Evolutionary conservation across 2,797 vertebrate genomes (phyloP), one percentile per base, ranked within the genome.

Genomic region (Numenius phaeopus): DNA sequence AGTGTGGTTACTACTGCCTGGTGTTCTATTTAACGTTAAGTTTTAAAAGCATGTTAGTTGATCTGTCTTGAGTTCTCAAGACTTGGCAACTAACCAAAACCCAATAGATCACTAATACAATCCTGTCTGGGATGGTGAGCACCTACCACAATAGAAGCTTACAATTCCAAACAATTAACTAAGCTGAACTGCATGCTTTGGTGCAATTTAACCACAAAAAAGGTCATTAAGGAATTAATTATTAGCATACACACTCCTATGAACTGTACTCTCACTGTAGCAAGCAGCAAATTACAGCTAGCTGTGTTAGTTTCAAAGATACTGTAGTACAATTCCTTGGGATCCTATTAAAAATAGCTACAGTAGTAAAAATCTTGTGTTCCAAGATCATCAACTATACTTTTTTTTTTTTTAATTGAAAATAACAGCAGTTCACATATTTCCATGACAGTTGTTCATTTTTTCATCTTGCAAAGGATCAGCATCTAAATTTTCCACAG

Each of bases 1-100:
- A 26, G 12, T 21, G 17, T 78, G 52, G 83, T 37, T 62, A n/a
- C 30, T 75, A 22, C 47, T 73, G 40, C 73, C 10, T 29, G 7
- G 8, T 70, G 81, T 90, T 96, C 55, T 66, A 40, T 91, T 94
- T 62, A 86, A 87, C 81, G 54, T 57, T 97, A 54, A 96, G 90
- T 84, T 70, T 98, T 77, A 97, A 98, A 91, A 96, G 47, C 65
- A 90, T 83, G 80, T 95, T 55, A 37, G 55, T 83, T 97, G 98
- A 85, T 97, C 34, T 37, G 34, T 37, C 89, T 84, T 16, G 26
- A 46, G 14, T 90, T 91, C 47, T 71, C 27, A 42, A 86, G 54
- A 58, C 52, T 5, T 66, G 66, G 55, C 57, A 83, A 39, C 24
- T 37, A 59, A 75, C 21, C 32, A 37, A 54, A 44, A 42, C 1